phyloP scores from a whole-genome alignment of 2,797 vertebrate genomes.

The Lacerta viridis region DNA sequence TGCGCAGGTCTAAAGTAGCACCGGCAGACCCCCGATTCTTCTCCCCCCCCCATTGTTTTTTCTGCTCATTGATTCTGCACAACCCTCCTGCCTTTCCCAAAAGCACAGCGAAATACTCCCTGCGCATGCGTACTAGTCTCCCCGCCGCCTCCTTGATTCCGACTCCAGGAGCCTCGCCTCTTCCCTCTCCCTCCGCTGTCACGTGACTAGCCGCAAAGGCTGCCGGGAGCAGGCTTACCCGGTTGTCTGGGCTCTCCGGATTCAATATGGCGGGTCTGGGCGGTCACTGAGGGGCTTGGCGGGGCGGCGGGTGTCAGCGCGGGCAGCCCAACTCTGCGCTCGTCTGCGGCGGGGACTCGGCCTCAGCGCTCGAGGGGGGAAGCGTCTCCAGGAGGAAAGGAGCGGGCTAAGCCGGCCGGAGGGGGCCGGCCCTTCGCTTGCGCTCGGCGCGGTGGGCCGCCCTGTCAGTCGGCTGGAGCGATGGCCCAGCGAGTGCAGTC shows the following conservation, averaged over 20 bases:
- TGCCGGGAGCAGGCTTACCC: conserved; percentile 72
- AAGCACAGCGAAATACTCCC: not conserved
- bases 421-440: conserved; percentile 20
- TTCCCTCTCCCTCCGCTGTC: conserved; percentile 43
- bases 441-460: conserved; percentile 30
- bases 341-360: conserved; percentile 6
- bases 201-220: conserved; percentile 75
- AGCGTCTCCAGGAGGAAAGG: conserved; percentile 2
- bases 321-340: not conserved
- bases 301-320: not conserved
- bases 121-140: not conserved
- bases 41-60: not conserved
- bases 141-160: fast-evolving
- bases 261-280: conserved; percentile 72
- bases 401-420: conserved; percentile 38
- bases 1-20: not conserved
- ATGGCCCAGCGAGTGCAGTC: conserved; percentile 97
- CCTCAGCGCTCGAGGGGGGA: conserved; percentile 11
- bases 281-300: conserved; percentile 44
- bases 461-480: conserved; percentile 45
- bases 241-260: conserved; percentile 65
- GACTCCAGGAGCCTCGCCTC: fast-evolving
- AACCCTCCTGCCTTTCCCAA: not conserved
- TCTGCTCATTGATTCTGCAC: not conserved
- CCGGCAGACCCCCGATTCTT: too few species aligned